These are phyloP conservation scores for Prochilodus magdalenae DNA, from an alignment of 2,113 vertebrate species.

Conservation along the genomic window DNA sequence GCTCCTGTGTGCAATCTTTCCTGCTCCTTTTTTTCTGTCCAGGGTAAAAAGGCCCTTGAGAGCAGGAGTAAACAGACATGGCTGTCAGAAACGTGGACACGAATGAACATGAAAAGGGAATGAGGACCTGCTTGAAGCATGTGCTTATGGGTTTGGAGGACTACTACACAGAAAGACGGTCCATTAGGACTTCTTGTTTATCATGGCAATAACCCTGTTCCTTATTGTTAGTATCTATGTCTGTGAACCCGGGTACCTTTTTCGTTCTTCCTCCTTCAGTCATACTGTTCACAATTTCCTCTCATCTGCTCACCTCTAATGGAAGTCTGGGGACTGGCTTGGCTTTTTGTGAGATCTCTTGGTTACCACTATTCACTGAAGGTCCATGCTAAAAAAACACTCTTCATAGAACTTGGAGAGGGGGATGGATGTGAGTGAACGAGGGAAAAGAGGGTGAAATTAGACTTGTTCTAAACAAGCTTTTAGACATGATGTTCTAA, in stretches of 20 bases:
- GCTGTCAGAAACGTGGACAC: neutral
- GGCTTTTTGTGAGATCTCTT: slow-evolving; percentile 9
- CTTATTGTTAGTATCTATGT: neutral
- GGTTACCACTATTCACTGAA: neutral
- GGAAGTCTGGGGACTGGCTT: slow-evolving; percentile 12
- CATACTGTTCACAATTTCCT: neutral
- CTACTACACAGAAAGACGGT: slow-evolving; percentile 18
- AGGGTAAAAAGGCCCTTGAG: slow-evolving; percentile 22
- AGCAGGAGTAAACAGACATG: neutral
- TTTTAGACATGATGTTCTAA: slow-evolving; percentile 34
- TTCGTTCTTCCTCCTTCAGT: neutral
- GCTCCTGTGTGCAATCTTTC: slow-evolving; percentile 6
- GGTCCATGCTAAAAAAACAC: neutral
- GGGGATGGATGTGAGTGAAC: neutral
- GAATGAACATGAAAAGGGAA: slow-evolving; percentile 14
- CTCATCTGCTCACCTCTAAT: slow-evolving; percentile 22
- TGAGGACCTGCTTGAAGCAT: slow-evolving; percentile 1
- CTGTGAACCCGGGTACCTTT: neutral
- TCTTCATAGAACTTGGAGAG: neutral
- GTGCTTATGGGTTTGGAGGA: slow-evolving; percentile 34
- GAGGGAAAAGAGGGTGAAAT: neutral
- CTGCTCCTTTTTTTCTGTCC: neutral
- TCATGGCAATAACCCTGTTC: neutral
- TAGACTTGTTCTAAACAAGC: slow-evolving; percentile 24
- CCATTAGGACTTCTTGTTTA: slow-evolving; percentile 45